Evolutionary conservation across 2,797 vertebrate species (phyloP).

Genomic region (Rousettus madagascariensis): DNA sequence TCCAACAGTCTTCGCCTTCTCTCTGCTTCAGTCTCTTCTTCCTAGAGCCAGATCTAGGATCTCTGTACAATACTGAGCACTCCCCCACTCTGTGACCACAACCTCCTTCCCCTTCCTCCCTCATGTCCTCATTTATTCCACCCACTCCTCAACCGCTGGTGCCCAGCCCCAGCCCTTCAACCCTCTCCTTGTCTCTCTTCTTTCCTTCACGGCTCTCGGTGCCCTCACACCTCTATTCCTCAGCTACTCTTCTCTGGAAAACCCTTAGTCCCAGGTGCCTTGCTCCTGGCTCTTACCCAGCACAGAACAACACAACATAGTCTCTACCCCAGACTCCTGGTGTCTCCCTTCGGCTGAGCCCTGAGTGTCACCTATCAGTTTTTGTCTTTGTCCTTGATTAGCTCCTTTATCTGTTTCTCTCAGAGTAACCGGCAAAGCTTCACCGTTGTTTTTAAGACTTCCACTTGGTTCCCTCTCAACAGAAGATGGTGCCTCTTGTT

Average conservation of each 20-base stretch:
- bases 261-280: background rate
- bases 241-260: background rate
- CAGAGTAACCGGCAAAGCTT: background rate
- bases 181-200: background rate
- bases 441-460: background rate
- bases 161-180: background rate
- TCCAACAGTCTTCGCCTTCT: too few species aligned
- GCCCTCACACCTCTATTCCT: too few species aligned
- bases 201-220: background rate
- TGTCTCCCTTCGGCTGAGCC: background rate
- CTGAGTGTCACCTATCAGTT: rapidly evolving
- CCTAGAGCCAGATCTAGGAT: background rate
- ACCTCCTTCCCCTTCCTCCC: background rate
- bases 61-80: background rate
- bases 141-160: background rate
- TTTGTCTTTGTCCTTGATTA: background rate
- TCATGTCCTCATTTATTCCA: background rate
- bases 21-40: background rate
- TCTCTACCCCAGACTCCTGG: background rate
- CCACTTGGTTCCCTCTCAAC: background rate
- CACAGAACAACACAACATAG: background rate
- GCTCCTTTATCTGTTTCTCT: background rate
- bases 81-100: background rate
- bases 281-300: background rate
- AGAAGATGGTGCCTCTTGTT: background rate